A percentile compares a stretch with the other conserved stretches of the same genome.
Conservation (phyloP, 2,113 vertebrate genomes). For the Phalacrocorax aristotelis region DNA sequence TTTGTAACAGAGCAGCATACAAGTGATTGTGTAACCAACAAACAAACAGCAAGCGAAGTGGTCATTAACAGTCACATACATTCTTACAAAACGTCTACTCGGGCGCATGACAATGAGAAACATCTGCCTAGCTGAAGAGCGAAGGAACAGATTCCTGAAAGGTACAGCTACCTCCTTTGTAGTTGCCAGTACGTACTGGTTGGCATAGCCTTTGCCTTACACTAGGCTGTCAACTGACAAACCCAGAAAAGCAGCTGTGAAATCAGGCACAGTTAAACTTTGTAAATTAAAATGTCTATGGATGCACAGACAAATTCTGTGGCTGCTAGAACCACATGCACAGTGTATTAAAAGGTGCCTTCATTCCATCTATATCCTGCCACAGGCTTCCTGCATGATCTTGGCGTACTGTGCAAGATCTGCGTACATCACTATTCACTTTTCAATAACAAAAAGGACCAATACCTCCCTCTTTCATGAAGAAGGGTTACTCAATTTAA, state of each 20-base stretch:
- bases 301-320: background rate
- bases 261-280: background rate
- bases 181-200: accelerated
- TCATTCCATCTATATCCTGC: background rate
- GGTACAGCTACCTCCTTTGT: background rate
- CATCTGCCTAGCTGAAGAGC: background rate
- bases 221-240: background rate
- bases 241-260: background rate
- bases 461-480: background rate
- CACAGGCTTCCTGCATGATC: background rate
- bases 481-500: background rate
- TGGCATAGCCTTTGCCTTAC: background rate
- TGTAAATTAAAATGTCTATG: background rate
- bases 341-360: background rate
- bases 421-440: background rate
- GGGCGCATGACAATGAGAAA: background rate
- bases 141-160: background rate
- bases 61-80: background rate
- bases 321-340: background rate
- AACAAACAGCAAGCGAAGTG: background rate
- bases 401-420: background rate
- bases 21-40: background rate
- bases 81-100: background rate
- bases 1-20: background rate
- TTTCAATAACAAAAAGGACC: background rate